Percentiles rank a stretch among this genome's conserved stretches.
Evolutionary conservation across 2,888 invertebrate species (phyloP).

Genomic region (Himalopsyche tibetana): DNA sequence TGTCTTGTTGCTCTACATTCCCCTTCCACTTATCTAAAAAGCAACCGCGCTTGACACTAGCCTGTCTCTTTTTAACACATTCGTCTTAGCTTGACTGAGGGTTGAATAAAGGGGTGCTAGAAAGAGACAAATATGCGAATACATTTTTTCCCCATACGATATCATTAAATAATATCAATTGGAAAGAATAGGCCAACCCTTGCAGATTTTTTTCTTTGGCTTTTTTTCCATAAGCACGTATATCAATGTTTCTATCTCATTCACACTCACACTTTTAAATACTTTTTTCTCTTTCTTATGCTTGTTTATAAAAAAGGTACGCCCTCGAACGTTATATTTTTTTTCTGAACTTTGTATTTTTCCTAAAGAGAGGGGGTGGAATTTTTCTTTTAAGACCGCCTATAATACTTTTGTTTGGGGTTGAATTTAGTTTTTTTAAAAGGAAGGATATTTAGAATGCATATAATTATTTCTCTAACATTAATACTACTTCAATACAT

Average conservation of each 20-base stretch:
- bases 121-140: constrained; percentile 49
- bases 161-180: constrained; percentile 55
- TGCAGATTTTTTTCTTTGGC: constrained; percentile 63
- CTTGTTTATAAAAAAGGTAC: constrained; percentile 49
- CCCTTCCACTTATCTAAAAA: constrained; percentile 33
- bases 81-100: constrained; percentile 50
- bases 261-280: constrained; percentile 48
- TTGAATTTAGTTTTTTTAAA: constrained; percentile 19
- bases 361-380: constrained; percentile 41
- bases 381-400: constrained; percentile 57
- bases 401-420: constrained; percentile 29
- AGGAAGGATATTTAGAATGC: neutral
- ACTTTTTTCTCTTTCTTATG: constrained; percentile 46
- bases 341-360: constrained; percentile 3
- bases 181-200: constrained; percentile 61
- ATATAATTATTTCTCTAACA: neutral
- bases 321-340: constrained; percentile 52
- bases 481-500: neutral
- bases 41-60: neutral
- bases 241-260: constrained; percentile 50
- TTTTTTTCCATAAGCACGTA: constrained; percentile 59
- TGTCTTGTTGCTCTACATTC: constrained; percentile 29
- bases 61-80: constrained; percentile 55
- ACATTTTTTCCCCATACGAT: constrained; percentile 51
- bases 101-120: constrained; percentile 50